Evolutionary conservation across 2,113 vertebrate genomes (phyloP).

Genomic region (Trochalopteron elliotii): DNA sequence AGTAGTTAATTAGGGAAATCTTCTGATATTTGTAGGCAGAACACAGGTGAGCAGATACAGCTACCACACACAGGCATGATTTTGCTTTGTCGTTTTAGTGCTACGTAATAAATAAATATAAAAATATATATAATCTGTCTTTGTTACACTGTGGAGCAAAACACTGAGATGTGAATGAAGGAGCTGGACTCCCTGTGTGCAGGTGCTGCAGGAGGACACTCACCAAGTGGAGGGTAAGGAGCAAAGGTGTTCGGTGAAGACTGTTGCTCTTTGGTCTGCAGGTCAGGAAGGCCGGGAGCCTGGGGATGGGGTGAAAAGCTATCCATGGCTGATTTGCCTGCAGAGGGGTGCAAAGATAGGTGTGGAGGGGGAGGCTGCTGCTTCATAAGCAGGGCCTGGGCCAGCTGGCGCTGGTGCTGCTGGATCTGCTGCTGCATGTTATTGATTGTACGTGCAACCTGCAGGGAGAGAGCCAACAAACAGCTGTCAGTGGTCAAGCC

Average conservation of each 20-base stretch:
- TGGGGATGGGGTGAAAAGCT: conserved; percentile 88
- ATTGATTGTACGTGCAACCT: conserved; percentile 99
- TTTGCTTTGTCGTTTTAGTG: not conserved
- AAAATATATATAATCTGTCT: not conserved
- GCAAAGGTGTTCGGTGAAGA: conserved; percentile 92
- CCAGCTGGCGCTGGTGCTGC: conserved; percentile 99
- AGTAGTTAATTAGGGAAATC: not conserved
- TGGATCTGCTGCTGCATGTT: conserved; percentile 99
- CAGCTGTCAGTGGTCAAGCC: accelerated
- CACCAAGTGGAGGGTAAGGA: conserved; percentile 89
- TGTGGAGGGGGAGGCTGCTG: conserved; percentile 90
- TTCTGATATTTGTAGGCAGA: not conserved
- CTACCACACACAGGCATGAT: accelerated
- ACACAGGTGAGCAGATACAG: not conserved
- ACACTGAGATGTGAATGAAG: not conserved
- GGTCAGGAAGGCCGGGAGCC: conserved; percentile 89
- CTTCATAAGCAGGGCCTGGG: conserved; percentile 97
- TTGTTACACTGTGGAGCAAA: not conserved
- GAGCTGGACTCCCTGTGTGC: not conserved
- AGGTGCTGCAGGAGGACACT: conserved; percentile 44
- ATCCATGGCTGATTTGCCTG: conserved; percentile 92
- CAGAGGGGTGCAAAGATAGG: conserved; percentile 89
- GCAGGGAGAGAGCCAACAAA: not conserved
- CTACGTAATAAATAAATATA: not conserved
- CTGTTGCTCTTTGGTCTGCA: conserved; percentile 99